A percentile compares a stretch with the other conserved stretches of the same genome.
These are phyloP conservation scores for Atherinosoma microstoma DNA, from an alignment of 2,797 vertebrate species.

Conservation along the genomic window DNA sequence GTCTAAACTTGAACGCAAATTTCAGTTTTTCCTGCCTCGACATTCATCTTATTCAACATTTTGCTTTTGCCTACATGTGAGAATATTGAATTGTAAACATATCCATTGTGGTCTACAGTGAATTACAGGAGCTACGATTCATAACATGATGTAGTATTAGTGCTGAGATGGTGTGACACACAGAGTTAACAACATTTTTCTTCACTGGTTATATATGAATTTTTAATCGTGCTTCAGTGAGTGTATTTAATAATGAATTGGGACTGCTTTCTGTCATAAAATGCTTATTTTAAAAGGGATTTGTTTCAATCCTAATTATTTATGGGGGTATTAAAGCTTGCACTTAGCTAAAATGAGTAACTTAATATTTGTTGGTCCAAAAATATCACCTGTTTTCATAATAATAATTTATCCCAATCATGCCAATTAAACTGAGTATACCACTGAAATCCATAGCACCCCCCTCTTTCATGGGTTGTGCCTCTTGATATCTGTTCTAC, in stretches of 20 bases:
- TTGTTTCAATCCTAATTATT: conserved; percentile 48
- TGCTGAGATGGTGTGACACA: conserved; percentile 27
- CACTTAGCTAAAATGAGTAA: conserved; percentile 23
- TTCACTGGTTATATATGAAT: conserved; percentile 44
- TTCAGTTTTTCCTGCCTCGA: not conserved
- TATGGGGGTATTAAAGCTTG: conserved; percentile 47
- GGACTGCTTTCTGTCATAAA: conserved; percentile 39
- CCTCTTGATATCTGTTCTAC: no score
- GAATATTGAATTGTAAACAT: conserved; percentile 7
- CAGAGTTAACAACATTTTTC: conserved; percentile 45
- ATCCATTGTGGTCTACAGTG: conserved; percentile 17
- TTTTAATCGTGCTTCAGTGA: conserved; percentile 43
- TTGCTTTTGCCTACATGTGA: conserved; percentile 11
- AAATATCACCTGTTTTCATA: conserved; percentile 34
- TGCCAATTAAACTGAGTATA: conserved; percentile 3
- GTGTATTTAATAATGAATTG: conserved; percentile 56
- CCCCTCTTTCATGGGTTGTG: not conserved
- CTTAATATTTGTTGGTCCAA: not conserved
- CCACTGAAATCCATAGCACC: not conserved
- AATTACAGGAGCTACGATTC: conserved; percentile 14
- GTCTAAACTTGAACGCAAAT: conserved; percentile 22
- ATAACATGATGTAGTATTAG: conserved; percentile 42
- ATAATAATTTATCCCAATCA: conserved; percentile 21
- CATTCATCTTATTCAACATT: not conserved
- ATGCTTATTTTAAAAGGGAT: conserved; percentile 28